A percentile compares a stretch with the other conserved stretches of the same genome.
Evolutionary conservation across 2,113 vertebrate species (phyloP).

Genomic region (Calidris pugnax): DNA sequence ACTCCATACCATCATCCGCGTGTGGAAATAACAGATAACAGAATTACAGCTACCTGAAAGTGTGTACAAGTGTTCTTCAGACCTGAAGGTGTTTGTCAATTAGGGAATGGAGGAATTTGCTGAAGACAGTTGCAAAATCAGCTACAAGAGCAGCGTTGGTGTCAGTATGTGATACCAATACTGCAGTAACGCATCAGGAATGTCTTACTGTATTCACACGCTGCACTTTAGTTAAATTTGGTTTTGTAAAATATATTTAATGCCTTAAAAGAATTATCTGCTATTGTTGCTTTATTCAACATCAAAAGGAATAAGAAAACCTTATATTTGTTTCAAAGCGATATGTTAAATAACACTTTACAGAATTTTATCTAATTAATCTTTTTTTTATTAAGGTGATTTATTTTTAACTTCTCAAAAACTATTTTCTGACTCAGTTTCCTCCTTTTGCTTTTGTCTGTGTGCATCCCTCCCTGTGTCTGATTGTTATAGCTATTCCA

Average conservation of each 20-base stretch:
- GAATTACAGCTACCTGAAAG: background rate
- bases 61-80: background rate
- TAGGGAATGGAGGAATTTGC: background rate
- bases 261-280: background rate
- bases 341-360: background rate
- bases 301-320: background rate
- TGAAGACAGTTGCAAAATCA: background rate
- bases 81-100: background rate
- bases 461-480: background rate
- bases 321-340: background rate
- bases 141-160: background rate
- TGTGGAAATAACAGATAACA: background rate
- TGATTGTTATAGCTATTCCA: background rate
- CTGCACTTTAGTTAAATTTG: background rate
- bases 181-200: background rate
- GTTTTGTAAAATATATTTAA: background rate
- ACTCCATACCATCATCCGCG: background rate
- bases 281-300: background rate
- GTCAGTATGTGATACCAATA: background rate
- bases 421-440: background rate
- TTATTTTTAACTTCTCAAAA: background rate
- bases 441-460: background rate
- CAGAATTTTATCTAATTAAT: background rate
- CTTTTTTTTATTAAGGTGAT: background rate
- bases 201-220: background rate